Evolutionary conservation across 23 tunicate species (phyloP).

Genomic region (Botrylloides violaceus): DNA sequence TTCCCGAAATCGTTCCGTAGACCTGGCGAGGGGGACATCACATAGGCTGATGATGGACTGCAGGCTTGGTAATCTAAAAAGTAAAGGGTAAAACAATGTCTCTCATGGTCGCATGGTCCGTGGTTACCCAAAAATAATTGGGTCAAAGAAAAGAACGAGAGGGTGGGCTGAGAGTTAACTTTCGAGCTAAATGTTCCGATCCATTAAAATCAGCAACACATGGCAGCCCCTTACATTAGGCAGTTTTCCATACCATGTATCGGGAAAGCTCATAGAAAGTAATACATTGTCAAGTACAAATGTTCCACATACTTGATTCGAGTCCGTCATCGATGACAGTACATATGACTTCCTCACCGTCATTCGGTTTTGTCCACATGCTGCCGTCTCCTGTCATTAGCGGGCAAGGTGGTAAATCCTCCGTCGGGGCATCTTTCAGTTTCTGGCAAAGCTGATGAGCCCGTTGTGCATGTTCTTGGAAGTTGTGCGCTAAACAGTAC

Average conservation of each 20-base stretch:
- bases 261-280: background rate
- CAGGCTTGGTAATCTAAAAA: background rate
- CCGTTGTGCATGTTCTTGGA: conserved; percentile 15
- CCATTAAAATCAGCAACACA: no score
- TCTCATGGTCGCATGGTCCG: background rate
- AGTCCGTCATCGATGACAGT: background rate
- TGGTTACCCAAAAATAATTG: background rate
- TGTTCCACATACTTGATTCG: conserved; percentile 14
- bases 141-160: no score
- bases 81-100: no score
- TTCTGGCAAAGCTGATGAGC: conserved; percentile 1
- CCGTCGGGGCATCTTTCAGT: conserved; percentile 12
- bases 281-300: background rate
- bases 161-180: no score
- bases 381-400: background rate
- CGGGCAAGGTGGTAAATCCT: conserved; percentile 19
- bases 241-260: no score
- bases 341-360: background rate
- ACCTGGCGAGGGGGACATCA: conserved; percentile 20
- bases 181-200: no score
- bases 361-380: conserved; percentile 3
- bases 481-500: background rate
- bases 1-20: conserved; percentile 16
- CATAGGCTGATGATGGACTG: conserved; percentile 14
- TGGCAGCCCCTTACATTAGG: no score